phyloP scores from a whole-genome alignment of 2,888 invertebrate species.

The Leucania comma region DNA sequence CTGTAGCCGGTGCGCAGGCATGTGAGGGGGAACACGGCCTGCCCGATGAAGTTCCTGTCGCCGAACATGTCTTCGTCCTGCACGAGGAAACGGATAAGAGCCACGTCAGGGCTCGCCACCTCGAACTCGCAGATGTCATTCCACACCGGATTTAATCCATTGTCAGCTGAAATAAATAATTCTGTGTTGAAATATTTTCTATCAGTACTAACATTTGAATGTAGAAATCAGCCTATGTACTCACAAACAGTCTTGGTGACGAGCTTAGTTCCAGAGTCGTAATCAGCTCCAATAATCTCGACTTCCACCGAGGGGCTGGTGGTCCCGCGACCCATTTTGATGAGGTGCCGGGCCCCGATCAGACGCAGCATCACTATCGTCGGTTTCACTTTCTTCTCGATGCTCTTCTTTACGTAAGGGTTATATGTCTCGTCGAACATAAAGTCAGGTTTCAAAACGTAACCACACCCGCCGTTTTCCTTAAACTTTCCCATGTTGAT shows the following conservation, averaged over 20 bases:
- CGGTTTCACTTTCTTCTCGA: constrained; percentile 84
- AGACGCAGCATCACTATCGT: constrained; percentile 93
- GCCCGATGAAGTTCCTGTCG: constrained; percentile 98
- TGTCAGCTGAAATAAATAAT: constrained; percentile 92
- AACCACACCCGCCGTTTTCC: constrained; percentile 98
- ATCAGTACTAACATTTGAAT: background rate
- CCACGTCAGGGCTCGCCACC: constrained; percentile 95
- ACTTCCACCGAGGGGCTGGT: constrained; percentile 98
- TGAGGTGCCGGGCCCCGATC: constrained; percentile 97
- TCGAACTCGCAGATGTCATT: constrained; percentile 96
- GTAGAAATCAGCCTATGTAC: constrained; percentile 70
- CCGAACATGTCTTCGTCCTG: constrained; percentile 99
- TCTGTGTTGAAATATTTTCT: background rate
- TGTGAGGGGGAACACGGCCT: constrained; percentile 97
- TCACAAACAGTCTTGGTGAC: constrained; percentile 96
- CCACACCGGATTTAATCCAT: constrained; percentile 98
- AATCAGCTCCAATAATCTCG: constrained; percentile 97
- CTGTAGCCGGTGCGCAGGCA: constrained; percentile 96
- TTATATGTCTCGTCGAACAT: constrained; percentile 95
- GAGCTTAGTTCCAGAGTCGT: constrained; percentile 95
- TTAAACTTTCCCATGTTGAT: constrained; percentile 98
- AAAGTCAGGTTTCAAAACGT: constrained; percentile 96
- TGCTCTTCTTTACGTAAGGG: constrained; percentile 93
- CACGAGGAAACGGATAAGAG: constrained; percentile 96
- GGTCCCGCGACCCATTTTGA: constrained; percentile 95